Percentiles rank a stretch among this genome's conserved stretches.
Conservation (phyloP, 1,140 invertebrate species). For the Gyrodactylus salaris region DNA sequence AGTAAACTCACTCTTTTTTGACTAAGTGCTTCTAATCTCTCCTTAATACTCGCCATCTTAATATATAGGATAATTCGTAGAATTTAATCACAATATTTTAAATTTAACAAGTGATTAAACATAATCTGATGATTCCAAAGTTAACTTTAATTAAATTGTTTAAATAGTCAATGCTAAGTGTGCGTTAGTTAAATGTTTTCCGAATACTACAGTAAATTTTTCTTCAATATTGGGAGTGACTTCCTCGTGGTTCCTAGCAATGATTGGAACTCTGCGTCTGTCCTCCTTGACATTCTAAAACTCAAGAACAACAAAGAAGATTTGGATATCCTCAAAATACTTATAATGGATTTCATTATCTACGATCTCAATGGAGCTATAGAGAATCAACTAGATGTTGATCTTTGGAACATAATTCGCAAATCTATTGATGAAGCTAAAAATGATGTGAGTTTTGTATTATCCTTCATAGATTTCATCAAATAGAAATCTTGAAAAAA, state of each 20-base stretch:
- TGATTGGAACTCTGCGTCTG: background rate
- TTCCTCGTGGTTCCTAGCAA: background rate
- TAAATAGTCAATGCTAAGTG: too few species aligned
- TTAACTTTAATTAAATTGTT: too few species aligned
- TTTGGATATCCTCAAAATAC: background rate
- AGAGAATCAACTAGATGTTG: background rate
- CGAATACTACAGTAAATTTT: background rate
- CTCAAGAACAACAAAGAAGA: background rate
- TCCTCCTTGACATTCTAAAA: background rate
- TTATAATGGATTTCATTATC: background rate
- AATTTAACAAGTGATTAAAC: too few species aligned
- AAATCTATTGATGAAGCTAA: background rate
- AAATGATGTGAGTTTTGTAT: background rate
- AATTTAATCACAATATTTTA: too few species aligned
- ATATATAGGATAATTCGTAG: too few species aligned
- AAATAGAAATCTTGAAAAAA: too few species aligned
- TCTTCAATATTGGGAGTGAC: background rate
- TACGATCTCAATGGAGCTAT: background rate
- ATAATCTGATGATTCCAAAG: too few species aligned
- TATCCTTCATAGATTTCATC: too few species aligned
- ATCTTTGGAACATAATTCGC: background rate
- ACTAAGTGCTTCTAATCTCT: background rate
- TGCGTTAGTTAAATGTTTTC: background rate
- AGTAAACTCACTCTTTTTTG: background rate
- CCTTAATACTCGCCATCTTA: too few species aligned